Base-by-base conservation (phyloP, 2,797 vertebrate genomes). In the Hippoglossus hippoglossus region DNA sequence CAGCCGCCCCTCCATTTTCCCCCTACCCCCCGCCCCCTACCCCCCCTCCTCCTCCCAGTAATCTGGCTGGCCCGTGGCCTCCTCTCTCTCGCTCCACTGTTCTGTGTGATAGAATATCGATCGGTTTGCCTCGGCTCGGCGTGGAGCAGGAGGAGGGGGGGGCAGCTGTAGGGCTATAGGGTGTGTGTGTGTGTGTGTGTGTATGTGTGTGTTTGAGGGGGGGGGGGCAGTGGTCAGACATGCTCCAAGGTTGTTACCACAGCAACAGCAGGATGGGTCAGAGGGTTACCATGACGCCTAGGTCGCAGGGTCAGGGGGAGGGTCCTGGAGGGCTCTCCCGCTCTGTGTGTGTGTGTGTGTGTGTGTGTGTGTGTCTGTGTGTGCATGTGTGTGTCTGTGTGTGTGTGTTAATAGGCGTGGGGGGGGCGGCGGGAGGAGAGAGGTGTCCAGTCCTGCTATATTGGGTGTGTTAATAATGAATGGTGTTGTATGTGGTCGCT, bases 31-130 rank as follows among this genome's bases (percentile, higher is more conserved):
- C n/a, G n/a, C n/a, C n/a, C n/a, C 59, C 34, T 16, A n/a, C 34
- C 75, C 46, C 18, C 64, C 31, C 54, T 10, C 83, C 79, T 53
- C 86, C 84, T 49, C 80, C 68, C 90, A 91, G 92, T 94, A 95
- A 95, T 95, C 94, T 95, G 91, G 89, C 93, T 91, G 90, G 91
- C 91, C 91, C 92, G 84, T 92, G 90, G 91, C 92, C 92, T 93
- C 91, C 92, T 90, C 92, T 92, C 94, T 93, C 91, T 92, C 93
- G 93, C 93, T 95, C 92, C 94, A 95, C 94, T 95, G 94, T 94
- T 95, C 94, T 95, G 93, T 95, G 93, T 94, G 94, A 95, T 95
- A 94, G 94, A 94, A 94, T 94, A 95, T 95, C 93, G 94, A 95
- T 95, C 94, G 94, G 93, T 87, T 92, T 90, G 89, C 93, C 93